Conservation (phyloP, 2,888 invertebrate genomes). For the Lasioglossum figueresi region DNA sequence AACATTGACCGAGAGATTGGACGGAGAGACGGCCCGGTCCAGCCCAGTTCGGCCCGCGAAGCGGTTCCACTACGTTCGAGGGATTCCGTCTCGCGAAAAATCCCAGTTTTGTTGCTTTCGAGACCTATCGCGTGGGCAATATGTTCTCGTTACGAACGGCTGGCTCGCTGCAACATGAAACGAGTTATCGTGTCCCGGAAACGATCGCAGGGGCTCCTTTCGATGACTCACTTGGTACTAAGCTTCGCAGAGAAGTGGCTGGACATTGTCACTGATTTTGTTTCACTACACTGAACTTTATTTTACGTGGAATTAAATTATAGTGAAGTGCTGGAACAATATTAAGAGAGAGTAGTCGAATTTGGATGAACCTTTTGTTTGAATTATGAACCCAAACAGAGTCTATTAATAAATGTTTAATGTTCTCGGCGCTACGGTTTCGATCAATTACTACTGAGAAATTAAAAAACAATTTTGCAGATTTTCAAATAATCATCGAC, state of each 20-base stretch:
- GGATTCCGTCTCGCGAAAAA: neutral
- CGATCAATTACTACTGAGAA: too few species aligned
- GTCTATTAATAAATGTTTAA: too few species aligned
- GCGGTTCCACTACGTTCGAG: neutral
- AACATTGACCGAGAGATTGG: slow-evolving; percentile 42
- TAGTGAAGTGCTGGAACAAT: neutral
- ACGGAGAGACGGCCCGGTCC: neutral
- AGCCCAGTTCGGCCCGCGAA: neutral
- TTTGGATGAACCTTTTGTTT: neutral
- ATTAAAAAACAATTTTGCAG: too few species aligned
- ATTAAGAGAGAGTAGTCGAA: neutral
- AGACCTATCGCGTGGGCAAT: neutral
- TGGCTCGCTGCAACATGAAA: neutral
- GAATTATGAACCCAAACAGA: too few species aligned
- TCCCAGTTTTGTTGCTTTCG: neutral
- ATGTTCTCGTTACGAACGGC: slow-evolving; percentile 18
- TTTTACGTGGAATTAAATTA: neutral
- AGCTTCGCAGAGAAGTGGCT: neutral
- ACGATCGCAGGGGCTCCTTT: neutral
- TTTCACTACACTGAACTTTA: neutral
- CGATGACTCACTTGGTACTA: slow-evolving; percentile 5
- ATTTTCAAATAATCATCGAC: too few species aligned
- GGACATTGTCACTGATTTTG: neutral
- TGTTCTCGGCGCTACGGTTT: too few species aligned
- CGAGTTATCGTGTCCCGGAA: neutral